Percentiles rank a stretch among this genome's conserved stretches.
Conservation (phyloP, 92 coral and sea anemone genomes). For the Umimayanthus chanpuru region DNA sequence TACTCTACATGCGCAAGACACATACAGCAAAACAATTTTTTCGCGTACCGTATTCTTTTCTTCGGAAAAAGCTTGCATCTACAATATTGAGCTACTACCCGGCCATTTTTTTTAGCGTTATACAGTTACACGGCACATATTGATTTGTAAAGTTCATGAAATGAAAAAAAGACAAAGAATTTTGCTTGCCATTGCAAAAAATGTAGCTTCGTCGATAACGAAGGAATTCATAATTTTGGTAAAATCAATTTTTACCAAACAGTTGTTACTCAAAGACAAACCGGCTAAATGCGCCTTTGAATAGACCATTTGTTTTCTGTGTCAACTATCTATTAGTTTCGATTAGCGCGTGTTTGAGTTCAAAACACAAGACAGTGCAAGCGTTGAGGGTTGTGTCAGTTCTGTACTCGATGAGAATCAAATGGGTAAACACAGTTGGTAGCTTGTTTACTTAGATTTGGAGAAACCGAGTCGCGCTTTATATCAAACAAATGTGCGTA, state of each 20-base stretch:
- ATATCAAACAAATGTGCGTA: neutral
- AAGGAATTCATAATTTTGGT: slow-evolving; percentile 28
- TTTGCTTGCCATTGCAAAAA: neutral
- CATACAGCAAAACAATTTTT: too few species aligned
- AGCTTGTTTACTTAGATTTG: neutral
- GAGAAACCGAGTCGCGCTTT: neutral
- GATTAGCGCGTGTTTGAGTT: slow-evolving; percentile 18
- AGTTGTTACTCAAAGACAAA: neutral
- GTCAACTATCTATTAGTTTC: slow-evolving; percentile 1
- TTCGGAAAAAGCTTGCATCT: neutral
- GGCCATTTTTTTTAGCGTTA: neutral
- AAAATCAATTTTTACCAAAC: slow-evolving; percentile 7
- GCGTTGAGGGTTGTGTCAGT: slow-evolving; percentile 15
- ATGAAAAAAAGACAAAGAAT: neutral
- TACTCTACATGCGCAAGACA: neutral
- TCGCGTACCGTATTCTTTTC: too few species aligned
- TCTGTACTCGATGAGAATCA: slow-evolving; percentile 20
- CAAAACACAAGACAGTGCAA: slow-evolving; percentile 15
- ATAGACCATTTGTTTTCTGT: slow-evolving; percentile 23
- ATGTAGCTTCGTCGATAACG: slow-evolving; percentile 3
- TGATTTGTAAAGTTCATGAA: neutral
- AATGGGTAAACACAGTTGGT: slow-evolving; percentile 3
- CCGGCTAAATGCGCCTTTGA: neutral
- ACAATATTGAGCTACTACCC: neutral
- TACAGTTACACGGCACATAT: neutral